Percentiles rank a stretch among this genome's conserved stretches.
These are phyloP conservation scores for Coelogynopora nodosa DNA, from an alignment of 2,888 invertebrate species.

Conservation along the genomic window DNA sequence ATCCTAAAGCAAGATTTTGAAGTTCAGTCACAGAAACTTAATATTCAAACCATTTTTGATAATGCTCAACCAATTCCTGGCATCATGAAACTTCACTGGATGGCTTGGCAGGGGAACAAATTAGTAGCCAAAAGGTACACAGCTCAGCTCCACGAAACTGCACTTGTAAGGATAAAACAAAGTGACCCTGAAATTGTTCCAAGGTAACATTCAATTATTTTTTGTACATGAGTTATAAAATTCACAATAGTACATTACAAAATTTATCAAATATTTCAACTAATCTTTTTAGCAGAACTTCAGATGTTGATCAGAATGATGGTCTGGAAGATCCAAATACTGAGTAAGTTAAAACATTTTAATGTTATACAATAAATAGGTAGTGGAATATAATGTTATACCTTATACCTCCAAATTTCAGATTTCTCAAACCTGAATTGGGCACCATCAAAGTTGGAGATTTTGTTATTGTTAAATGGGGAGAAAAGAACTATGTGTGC, in stretches of 20 bases:
- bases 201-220: constrained; percentile 27
- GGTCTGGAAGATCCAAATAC: constrained; percentile 31
- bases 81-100: constrained; percentile 31
- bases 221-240: constrained; percentile 23
- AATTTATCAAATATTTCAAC: constrained; percentile 31
- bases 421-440: constrained; percentile 29
- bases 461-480: constrained; percentile 31
- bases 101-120: constrained; percentile 28
- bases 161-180: constrained; percentile 31
- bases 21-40: constrained; percentile 21
- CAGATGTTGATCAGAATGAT: constrained; percentile 31
- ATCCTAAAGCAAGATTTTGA: constrained; percentile 27
- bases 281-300: constrained; percentile 24
- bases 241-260: constrained; percentile 27
- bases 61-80: constrained; percentile 31
- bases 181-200: constrained; percentile 24
- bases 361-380: constrained; percentile 31
- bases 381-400: constrained; percentile 31
- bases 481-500: constrained; percentile 31
- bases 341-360: constrained; percentile 31
- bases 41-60: constrained; percentile 29
- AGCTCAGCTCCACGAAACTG: constrained; percentile 4
- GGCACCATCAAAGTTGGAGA: constrained; percentile 28
- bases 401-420: constrained; percentile 2
- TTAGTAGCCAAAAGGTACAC: constrained; percentile 28